phyloP scores from a whole-genome alignment of 1,140 invertebrate species.

The Odontomachus brunneus region DNA sequence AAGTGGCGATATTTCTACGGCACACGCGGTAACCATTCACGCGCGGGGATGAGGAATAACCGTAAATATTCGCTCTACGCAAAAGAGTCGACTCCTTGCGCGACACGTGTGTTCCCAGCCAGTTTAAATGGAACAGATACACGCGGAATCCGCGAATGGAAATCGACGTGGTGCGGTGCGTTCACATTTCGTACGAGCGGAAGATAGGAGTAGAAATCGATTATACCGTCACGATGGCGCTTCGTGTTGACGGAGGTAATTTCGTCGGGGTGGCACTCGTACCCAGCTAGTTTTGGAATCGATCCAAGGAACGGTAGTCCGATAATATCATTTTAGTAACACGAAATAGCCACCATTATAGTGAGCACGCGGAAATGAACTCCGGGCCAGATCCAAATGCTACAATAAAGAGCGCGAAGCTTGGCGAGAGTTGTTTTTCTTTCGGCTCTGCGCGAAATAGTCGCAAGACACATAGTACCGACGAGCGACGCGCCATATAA shows the following conservation, averaged over 20 bases:
- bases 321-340: constrained; percentile 81
- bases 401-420: constrained; percentile 76
- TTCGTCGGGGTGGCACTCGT: constrained; percentile 77
- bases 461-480: too few relatives aligned
- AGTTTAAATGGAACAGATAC: neutral
- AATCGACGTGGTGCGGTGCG: constrained; percentile 14
- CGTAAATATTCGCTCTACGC: neutral
- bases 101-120: constrained; percentile 5
- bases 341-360: constrained; percentile 79
- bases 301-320: constrained; percentile 74
- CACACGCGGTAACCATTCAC: neutral
- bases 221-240: constrained; percentile 62
- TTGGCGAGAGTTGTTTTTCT: constrained; percentile 70
- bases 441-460: constrained; percentile 22
- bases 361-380: constrained; percentile 76
- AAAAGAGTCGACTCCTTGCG: constrained; percentile 23
- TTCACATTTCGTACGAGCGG: neutral
- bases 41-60: constrained; percentile 3
- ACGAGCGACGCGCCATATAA: too few relatives aligned
- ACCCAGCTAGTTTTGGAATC: constrained; percentile 76
- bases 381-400: constrained; percentile 75
- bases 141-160: constrained; percentile 20
- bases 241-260: constrained; percentile 76
- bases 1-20: neutral
- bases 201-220: constrained; percentile 37